Evolutionary conservation across 1,140 invertebrate species (phyloP).

Genomic region (Drosophila lacertosa): DNA sequence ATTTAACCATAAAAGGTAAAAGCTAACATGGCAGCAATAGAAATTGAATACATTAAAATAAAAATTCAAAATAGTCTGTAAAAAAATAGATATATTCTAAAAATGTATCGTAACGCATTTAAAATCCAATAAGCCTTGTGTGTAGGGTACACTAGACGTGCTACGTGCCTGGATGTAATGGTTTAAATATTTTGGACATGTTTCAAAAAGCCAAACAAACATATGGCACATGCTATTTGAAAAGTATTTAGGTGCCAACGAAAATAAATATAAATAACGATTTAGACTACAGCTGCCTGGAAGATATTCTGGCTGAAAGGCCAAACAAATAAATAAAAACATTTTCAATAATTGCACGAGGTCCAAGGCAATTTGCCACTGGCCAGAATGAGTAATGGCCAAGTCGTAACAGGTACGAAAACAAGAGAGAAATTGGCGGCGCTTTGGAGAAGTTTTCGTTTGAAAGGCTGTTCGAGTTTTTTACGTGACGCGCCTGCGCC

Average conservation of each 20-base stretch:
- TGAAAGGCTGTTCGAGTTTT: conserved; percentile 15
- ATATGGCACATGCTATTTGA: conserved; percentile 23
- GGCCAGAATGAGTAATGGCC: conserved; percentile 31
- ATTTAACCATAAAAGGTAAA: neutral
- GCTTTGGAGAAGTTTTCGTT: conserved; percentile 26
- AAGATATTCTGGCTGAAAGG: neutral
- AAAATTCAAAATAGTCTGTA: neutral
- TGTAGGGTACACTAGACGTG: neutral
- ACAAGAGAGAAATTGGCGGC: neutral
- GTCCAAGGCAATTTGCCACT: conserved; percentile 30
- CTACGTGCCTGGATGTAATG: conserved; percentile 26
- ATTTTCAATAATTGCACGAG: conserved; percentile 33
- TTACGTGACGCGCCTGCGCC: conserved; percentile 16
- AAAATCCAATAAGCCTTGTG: neutral
- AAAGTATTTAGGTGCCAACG: conserved; percentile 32
- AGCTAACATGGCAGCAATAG: neutral
- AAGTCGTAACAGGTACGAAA: conserved; percentile 14
- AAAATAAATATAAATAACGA: conserved; percentile 34
- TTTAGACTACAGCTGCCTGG: conserved; percentile 31
- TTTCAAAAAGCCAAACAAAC: conserved; percentile 29
- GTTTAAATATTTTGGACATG: conserved; percentile 36
- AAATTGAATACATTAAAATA: too few species aligned
- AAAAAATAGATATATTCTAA: neutral
- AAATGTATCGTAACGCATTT: neutral
- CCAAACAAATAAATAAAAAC: conserved; percentile 28